Evolutionary conservation across 2,113 vertebrate species (phyloP), one percentile per base, ranked within the genome.

Genomic region (Ginglymostoma cirratum): DNA sequence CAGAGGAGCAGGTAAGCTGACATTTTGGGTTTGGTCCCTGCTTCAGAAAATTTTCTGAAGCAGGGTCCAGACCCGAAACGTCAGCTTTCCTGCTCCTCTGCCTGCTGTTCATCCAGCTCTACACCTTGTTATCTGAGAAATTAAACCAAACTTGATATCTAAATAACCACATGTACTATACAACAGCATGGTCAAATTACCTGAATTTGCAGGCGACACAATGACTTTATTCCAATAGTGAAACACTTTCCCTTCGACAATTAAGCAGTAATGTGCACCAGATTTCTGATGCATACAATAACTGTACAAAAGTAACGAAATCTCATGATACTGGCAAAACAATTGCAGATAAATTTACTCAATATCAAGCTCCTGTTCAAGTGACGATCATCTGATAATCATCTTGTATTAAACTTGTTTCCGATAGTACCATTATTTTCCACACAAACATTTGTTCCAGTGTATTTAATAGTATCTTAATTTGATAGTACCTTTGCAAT

Each of bases 391-490:
- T 23, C 76, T 95, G 69, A 52, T 42, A 34, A 95, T 72, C 67
- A 45, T 61, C 30, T 27, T 90, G 52, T 34, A 61, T 61, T 45
- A 69, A 94, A 4, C 45, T 94, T 70, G 30, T 95, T n/a, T 61
- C 45, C 30, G 30, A 30, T 70, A 67, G 69, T 93, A 66, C 34
- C 89, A 23, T 93, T 66, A 93, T n/a, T 66, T 66, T 66, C 4
- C 69, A 95, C 21, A 52, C 24, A 95, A 72, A 69, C 67, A 48
- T 95, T 48, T 48, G 10, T 72, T 76, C 94, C 94, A 95, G 94
- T 95, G 94, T 72, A 95, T 72, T 95, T 48, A 72, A 45, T 48
- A 19, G 24, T 24, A 95, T 65, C 61, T 95, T 34, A 72, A 94
- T 76, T 76, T 76, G 12, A 27, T 30, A 27, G 24, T 24, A 70